These are phyloP conservation scores for Eupithecia subumbrata DNA, from an alignment of 2,888 invertebrate genomes.

Conservation along the genomic window DNA sequence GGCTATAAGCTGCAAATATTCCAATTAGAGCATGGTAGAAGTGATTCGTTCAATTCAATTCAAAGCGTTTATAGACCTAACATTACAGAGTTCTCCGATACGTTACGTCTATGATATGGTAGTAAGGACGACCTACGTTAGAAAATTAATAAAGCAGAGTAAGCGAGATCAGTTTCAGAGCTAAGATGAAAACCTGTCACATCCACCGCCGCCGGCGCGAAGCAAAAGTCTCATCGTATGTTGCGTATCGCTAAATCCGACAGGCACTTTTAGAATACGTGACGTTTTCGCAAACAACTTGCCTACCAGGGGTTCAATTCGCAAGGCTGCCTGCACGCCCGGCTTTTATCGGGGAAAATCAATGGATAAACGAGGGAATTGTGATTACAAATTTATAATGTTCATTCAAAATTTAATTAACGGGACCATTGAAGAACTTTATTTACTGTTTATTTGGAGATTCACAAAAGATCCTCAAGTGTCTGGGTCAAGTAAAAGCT, in stretches of 20 bases:
- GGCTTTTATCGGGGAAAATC: slow-evolving; percentile 59
- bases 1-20: background rate
- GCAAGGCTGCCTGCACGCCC: slow-evolving; percentile 61
- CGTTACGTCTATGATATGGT: too few relatives aligned
- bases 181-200: slow-evolving; percentile 23
- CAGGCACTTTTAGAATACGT: slow-evolving; percentile 52
- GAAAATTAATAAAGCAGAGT: background rate
- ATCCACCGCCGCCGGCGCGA: background rate
- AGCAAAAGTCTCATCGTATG: slow-evolving; percentile 30
- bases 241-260: slow-evolving; percentile 36
- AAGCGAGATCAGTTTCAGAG: slow-evolving; percentile 5
- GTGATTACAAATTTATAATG: slow-evolving; percentile 25
- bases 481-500: background rate
- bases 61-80: too few relatives aligned
- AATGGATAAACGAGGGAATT: slow-evolving; percentile 61
- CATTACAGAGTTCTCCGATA: too few relatives aligned
- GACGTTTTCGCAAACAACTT: slow-evolving; percentile 76
- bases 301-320: slow-evolving; percentile 56
- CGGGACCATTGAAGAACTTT: slow-evolving; percentile 18
- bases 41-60: too few relatives aligned
- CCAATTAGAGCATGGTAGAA: too few relatives aligned
- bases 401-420: slow-evolving; percentile 25
- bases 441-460: slow-evolving; percentile 22
- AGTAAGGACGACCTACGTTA: background rate
- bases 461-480: slow-evolving; percentile 2